phyloP scores from a whole-genome alignment of 2,113 vertebrate species.

The Corvus cornix region DNA sequence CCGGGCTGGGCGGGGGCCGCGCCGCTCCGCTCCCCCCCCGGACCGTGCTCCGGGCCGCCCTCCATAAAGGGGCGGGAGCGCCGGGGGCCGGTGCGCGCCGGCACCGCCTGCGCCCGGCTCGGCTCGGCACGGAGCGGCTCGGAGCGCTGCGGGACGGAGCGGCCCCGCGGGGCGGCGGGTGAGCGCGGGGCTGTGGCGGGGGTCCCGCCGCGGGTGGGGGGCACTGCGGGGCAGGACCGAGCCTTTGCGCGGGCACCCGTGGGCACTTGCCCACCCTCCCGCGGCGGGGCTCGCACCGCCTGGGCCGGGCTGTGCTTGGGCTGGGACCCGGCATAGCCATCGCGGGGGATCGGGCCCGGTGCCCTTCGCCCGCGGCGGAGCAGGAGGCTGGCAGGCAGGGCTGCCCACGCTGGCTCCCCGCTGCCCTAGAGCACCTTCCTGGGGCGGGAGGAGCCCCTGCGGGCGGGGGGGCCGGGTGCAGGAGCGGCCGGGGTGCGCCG shows the following conservation, averaged over 20 bases:
- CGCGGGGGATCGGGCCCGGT: not conserved
- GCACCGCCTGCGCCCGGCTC: slow-evolving; percentile 21
- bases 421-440: not conserved
- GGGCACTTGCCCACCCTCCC: not conserved
- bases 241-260: not conserved
- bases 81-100: not conserved
- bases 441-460: not conserved
- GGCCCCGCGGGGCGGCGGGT: not conserved
- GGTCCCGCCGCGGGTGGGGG: not conserved
- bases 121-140: not conserved
- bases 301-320: not conserved
- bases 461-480: not conserved
- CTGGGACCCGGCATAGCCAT: not conserved
- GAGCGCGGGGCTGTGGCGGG: not conserved
- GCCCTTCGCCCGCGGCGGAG: not conserved
- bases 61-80: slow-evolving; percentile 53
- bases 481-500: not conserved
- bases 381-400: no score
- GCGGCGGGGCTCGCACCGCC: not conserved
- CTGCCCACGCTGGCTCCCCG: not conserved
- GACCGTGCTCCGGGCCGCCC: slow-evolving; percentile 34
- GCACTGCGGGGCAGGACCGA: not conserved
- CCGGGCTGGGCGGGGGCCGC: not conserved
- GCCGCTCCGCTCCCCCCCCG: not conserved
- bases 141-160: not conserved